Evolutionary conservation across 2,888 invertebrate genomes (phyloP), one percentile per base, ranked within the genome.

Genomic region (Phragmatobia fuliginosa): DNA sequence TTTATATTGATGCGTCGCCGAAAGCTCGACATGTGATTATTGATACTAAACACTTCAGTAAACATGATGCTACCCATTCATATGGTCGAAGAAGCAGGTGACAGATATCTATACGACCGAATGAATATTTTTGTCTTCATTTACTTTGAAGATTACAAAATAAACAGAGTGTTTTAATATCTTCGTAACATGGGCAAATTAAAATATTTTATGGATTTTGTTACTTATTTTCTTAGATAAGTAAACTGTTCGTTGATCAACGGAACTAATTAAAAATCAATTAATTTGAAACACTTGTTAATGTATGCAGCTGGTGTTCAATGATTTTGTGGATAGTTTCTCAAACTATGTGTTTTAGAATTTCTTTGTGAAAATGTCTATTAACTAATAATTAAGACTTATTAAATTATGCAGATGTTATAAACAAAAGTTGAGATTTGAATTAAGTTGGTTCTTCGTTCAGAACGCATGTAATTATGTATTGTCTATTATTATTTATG

Each of bases 1-100:
- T 75, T 41, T 2, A 62, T 45, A 65, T 28, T 62, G 36, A 77
- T 36, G 62, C 61, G 67, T 38, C 67, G 28, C 65, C 66, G 70
- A 78, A 72, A 72, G 62, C 65, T 74, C 63, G 71, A 31, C 68
- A 76, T 59, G 76, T 78, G 78, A 67, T 81, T 82, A 81, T 82
- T 80, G 76, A 76, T 74, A 80, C 74, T 82, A 82, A 81, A 74
- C 32, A 72, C 62, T 72, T 61, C 33, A 66, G 73, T 67, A 68
- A 75, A 74, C 71, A 68, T 38, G 66, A 16, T 62, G 63, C 64
- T 18, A 28, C 59, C 68, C 78, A 80, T 80, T 81, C 81, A 81
- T 73, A 73, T 68, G 38, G 67, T 41, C 68, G 56, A 71, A 67
- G 72, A 52, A 45, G 45, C 58, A 67, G 67, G 73, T 74, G 80